Percentiles rank a stretch among this genome's conserved stretches.
These are phyloP conservation scores for Gymnarchus niloticus DNA, from an alignment of 2,113 vertebrate genomes.

Conservation along the genomic window DNA sequence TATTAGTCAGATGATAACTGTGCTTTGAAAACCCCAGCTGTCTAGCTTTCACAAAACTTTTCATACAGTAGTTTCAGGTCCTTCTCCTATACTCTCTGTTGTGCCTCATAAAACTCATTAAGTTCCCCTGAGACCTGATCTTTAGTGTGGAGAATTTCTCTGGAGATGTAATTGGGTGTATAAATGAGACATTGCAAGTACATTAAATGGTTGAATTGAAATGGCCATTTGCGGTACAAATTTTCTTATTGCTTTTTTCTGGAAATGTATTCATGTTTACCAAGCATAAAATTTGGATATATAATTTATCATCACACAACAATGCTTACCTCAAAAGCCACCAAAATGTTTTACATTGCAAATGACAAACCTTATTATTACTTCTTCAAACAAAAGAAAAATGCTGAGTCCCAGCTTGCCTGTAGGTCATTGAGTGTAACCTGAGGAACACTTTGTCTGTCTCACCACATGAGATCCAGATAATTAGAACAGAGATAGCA, in stretches of 20 bases:
- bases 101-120: constrained; percentile 19
- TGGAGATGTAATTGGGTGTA: constrained; percentile 11
- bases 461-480: neutral
- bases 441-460: neutral
- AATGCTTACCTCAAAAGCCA: neutral
- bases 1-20: neutral
- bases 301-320: constrained; percentile 5
- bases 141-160: neutral
- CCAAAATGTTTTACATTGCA: neutral
- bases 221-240: constrained; percentile 1
- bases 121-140: constrained; percentile 4
- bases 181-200: constrained; percentile 8
- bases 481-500: neutral
- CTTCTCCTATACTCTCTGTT: neutral
- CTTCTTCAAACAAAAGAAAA: neutral
- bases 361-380: neutral
- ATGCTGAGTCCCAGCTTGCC: neutral
- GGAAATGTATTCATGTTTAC: constrained; percentile 3
- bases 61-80: neutral
- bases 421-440: neutral
- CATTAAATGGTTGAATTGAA: neutral
- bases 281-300: neutral
- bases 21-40: neutral
- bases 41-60: neutral
- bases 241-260: constrained; percentile 11